Evolutionary conservation across 2,113 vertebrate species (phyloP).

Genomic region (Atractosteus spatula): DNA sequence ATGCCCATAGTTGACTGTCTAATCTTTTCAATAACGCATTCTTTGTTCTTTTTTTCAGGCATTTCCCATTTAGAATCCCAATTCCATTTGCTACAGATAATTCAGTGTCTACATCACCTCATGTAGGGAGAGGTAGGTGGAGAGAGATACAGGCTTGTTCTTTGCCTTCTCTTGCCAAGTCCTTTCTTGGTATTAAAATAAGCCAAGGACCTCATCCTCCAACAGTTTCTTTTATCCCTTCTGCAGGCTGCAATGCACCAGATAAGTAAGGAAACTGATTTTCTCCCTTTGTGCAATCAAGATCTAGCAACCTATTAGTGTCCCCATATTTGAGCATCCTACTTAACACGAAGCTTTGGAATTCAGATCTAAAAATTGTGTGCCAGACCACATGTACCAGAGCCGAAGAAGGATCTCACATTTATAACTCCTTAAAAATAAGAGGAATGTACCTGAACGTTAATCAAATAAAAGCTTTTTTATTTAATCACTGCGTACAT

Average conservation of each 20-base stretch:
- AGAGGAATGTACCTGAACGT: too few relatives aligned
- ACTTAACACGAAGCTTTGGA: neutral
- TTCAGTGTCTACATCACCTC: neutral
- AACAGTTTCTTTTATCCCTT: neutral
- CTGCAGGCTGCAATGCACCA: slow-evolving; percentile 6
- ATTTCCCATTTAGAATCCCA: slow-evolving; percentile 9
- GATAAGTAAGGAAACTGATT: slow-evolving; percentile 10
- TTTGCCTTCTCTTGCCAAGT: slow-evolving; percentile 10
- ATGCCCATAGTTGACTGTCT: slow-evolving; percentile 20
- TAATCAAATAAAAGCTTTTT: too few relatives aligned
- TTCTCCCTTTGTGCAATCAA: slow-evolving; percentile 6
- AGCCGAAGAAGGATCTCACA: too few relatives aligned
- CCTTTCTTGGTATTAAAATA: slow-evolving; percentile 6
- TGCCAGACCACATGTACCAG: neutral
- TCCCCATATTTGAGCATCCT: neutral
- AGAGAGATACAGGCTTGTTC: neutral
- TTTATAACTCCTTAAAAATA: too few relatives aligned
- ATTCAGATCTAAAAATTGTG: neutral
- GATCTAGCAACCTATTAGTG: neutral
- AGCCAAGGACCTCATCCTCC: slow-evolving; percentile 17
- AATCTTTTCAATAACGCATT: slow-evolving; percentile 24
- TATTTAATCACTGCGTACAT: too few relatives aligned
- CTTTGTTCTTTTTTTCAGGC: slow-evolving; percentile 10
- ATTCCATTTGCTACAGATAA: slow-evolving; percentile 4
- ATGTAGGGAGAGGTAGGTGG: slow-evolving; percentile 3